phyloP scores from a whole-genome alignment of 2,113 vertebrate species.

The Pithys albifrons region DNA sequence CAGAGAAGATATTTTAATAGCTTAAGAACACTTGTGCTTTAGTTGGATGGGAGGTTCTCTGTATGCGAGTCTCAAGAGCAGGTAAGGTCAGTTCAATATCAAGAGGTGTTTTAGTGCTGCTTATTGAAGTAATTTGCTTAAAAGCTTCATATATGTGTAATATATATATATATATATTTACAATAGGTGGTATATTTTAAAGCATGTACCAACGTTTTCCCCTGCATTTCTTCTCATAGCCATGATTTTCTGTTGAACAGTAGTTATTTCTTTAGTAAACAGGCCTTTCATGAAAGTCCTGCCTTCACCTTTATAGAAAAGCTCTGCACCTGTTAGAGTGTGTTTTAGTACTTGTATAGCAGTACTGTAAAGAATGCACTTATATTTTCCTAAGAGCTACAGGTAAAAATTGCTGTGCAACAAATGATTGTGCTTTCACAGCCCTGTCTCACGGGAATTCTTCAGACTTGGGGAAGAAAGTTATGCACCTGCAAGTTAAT shows the following conservation, averaged over 20 bases:
- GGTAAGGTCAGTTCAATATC: not conserved
- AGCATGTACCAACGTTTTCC: accelerated
- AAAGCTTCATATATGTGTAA: not conserved
- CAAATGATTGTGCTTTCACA: not conserved
- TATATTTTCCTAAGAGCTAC: not conserved
- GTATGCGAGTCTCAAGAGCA: not conserved
- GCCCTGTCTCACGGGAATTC: not conserved
- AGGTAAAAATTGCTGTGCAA: not conserved
- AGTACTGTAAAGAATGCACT: not conserved
- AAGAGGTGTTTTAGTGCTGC: not conserved
- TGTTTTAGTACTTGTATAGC: not conserved
- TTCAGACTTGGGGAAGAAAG: not conserved
- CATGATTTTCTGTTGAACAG: not conserved
- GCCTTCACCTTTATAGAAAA: accelerated
- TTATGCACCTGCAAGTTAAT: not conserved
- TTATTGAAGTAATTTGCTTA: not conserved
- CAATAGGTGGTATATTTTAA: not conserved
- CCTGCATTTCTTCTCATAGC: not conserved
- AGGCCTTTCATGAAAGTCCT: not conserved
- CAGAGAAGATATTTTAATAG: not conserved
- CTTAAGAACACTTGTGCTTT: not conserved
- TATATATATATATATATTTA: not conserved
- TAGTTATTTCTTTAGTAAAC: not conserved
- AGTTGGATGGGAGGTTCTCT: not conserved
- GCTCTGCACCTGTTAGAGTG: not conserved